Conservation (phyloP, 2,888 invertebrate species). For the Drosophila planitibia region DNA sequence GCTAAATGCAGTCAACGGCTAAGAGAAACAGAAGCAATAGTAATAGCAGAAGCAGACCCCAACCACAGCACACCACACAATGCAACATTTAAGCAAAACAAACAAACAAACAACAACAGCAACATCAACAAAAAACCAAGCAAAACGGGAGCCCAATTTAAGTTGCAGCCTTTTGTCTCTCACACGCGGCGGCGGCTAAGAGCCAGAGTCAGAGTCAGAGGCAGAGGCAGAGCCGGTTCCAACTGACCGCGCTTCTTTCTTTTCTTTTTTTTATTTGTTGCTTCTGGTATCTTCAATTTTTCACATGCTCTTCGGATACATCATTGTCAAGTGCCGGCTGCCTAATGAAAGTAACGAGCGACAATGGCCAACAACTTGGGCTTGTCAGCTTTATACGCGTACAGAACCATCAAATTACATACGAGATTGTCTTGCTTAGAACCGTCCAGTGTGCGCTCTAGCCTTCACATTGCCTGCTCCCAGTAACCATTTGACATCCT, state of each 20-base stretch:
- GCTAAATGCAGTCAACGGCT: conserved; percentile 66
- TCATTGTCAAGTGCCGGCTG: conserved; percentile 78
- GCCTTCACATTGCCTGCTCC: neutral
- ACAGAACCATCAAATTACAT: conserved; percentile 53
- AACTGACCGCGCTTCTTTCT: conserved; percentile 49
- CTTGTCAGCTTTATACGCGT: conserved; percentile 48
- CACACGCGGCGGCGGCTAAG: conserved; percentile 22
- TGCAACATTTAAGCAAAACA: conserved; percentile 80
- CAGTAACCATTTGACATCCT: conserved; percentile 33
- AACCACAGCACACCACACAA: conserved; percentile 53
- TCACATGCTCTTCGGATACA: conserved; percentile 81
- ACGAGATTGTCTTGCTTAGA: conserved; percentile 25
- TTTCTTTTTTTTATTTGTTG: conserved; percentile 28
- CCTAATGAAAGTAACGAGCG: conserved; percentile 78
- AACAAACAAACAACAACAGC: conserved; percentile 43
- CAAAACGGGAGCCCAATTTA: conserved; percentile 71
- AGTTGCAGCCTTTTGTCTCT: conserved; percentile 67
- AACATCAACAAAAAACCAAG: conserved; percentile 23
- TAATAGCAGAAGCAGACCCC: conserved; percentile 18
- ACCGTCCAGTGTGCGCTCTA: conserved; percentile 20
- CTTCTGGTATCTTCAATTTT: conserved; percentile 66
- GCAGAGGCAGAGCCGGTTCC: conserved; percentile 25
- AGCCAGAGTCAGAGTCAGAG: neutral
- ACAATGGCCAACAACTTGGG: conserved; percentile 63
- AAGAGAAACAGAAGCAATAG: conserved; percentile 14